A percentile compares a stretch with the other conserved stretches of the same genome.
phyloP scores from a whole-genome alignment of 2,797 vertebrate genomes.

The Sebastes cheni region DNA sequence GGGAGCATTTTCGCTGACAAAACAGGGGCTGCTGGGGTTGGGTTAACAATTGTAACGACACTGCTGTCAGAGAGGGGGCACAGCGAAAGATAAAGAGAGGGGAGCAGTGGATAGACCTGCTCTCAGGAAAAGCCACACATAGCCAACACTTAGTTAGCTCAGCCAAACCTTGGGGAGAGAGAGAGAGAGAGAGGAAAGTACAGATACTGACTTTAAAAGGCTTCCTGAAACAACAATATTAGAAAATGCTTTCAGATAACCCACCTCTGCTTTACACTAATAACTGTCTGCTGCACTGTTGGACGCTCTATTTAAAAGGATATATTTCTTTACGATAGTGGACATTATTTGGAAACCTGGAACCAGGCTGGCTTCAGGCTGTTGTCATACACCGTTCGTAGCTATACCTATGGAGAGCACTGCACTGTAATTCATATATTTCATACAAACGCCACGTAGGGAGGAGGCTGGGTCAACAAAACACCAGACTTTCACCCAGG shows the following conservation, averaged over 20 bases:
- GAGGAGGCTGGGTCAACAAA: no score
- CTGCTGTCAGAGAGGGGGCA: conserved; percentile 43
- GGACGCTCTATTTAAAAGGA: conserved; percentile 17
- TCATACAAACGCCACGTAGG: no score
- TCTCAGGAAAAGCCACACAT: neutral
- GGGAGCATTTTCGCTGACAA: conserved; percentile 68
- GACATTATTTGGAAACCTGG: neutral
- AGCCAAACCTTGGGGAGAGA: neutral
- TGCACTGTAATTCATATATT: no score
- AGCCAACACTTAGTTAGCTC: conserved; percentile 4
- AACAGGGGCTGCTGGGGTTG: conserved; percentile 37
- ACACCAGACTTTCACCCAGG: no score
- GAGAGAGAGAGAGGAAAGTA: neutral
- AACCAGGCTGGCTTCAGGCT: neutral
- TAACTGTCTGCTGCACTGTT: conserved; percentile 3
- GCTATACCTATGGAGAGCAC: no score
- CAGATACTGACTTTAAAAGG: conserved; percentile 5
- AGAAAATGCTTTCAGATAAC: conserved; percentile 19
- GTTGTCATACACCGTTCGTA: no score
- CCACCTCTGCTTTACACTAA: conserved; percentile 9
- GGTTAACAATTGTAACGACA: conserved; percentile 53
- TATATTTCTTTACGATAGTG: neutral
- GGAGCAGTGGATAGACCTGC: conserved; percentile 25
- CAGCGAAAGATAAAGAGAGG: conserved; percentile 28
- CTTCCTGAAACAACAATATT: conserved; percentile 16